phyloP scores from a whole-genome alignment of 2,797 vertebrate species.

The Podargus strigoides region DNA sequence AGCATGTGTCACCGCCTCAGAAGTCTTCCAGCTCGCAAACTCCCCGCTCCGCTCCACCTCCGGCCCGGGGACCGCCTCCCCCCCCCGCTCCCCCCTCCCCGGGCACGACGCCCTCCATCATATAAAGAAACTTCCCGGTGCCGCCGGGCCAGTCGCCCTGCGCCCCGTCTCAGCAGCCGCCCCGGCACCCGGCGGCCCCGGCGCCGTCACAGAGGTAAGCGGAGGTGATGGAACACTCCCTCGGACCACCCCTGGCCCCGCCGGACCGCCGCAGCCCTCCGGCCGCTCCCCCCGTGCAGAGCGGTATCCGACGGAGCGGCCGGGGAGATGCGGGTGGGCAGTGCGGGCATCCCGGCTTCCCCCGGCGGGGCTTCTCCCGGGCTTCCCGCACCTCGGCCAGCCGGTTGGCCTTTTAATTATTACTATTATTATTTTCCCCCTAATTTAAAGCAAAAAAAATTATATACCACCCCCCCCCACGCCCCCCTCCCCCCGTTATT shows the following conservation, averaged over 20 bases:
- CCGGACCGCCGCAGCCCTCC: background rate
- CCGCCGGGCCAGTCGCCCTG: background rate
- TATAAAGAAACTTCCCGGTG: conserved; percentile 60
- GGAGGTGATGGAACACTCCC: background rate
- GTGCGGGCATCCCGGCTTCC: background rate
- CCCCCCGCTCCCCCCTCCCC: background rate
- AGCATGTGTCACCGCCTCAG: conserved; percentile 4
- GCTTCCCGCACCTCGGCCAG: background rate
- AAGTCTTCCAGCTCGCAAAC: conserved; percentile 35
- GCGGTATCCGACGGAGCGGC: background rate
- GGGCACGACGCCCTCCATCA: background rate
- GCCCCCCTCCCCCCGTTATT: background rate
- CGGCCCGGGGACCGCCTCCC: background rate
- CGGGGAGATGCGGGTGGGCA: background rate
- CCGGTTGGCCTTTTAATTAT: background rate
- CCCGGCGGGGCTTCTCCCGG: background rate
- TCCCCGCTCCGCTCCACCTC: background rate
- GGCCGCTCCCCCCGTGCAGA: background rate
- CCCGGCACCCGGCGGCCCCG: background rate
- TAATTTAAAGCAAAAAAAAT: background rate
- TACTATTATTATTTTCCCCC: too few species aligned
- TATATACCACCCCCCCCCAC: too few species aligned
- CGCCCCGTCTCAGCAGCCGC: background rate
- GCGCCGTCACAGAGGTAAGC: conserved; percentile 14
- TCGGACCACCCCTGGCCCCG: background rate